A percentile compares a stretch with the other conserved stretches of the same genome.
Evolutionary conservation across 1,140 invertebrate genomes (phyloP).

Genomic region (Pachyrhynchus sulphureomaculatus): DNA sequence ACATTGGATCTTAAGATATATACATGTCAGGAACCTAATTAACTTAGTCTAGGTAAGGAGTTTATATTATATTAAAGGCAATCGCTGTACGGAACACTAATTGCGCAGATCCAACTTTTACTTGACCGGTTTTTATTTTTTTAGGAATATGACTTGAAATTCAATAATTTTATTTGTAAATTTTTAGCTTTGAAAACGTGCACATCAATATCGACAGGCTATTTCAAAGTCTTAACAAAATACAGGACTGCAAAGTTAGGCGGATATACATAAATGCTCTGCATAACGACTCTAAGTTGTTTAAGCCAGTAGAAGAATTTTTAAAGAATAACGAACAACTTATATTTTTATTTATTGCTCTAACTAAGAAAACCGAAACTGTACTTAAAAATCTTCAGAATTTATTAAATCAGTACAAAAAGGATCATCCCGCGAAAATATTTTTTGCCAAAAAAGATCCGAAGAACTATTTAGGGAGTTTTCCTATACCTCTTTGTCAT

Average conservation of each 20-base stretch:
- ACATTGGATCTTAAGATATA: no score
- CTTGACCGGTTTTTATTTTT: no score
- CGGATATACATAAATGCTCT: conserved; percentile 13
- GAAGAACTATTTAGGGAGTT: neutral
- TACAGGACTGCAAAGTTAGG: conserved; percentile 1
- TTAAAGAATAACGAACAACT: conserved; percentile 11
- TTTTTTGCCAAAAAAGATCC: conserved; percentile 8
- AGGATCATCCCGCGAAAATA: neutral
- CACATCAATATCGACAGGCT: neutral
- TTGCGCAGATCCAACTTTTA: no score
- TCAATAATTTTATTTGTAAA: no score
- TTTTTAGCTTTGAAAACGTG: conserved; percentile 16
- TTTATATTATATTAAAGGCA: no score
- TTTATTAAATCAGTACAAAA: neutral
- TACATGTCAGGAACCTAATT: no score
- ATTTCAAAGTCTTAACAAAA: conserved; percentile 2
- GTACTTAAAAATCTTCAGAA: neutral
- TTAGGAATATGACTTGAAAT: no score
- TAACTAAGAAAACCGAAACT: neutral
- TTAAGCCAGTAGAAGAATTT: conserved; percentile 7
- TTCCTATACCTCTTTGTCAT: neutral
- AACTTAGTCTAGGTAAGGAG: no score
- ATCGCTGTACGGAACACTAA: no score
- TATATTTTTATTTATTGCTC: conserved; percentile 1
- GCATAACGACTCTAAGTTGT: neutral